A percentile compares a stretch with the other conserved stretches of the same genome.
Evolutionary conservation across 2,113 vertebrate genomes (phyloP).

Genomic region (Psilopogon haemacephalus): DNA sequence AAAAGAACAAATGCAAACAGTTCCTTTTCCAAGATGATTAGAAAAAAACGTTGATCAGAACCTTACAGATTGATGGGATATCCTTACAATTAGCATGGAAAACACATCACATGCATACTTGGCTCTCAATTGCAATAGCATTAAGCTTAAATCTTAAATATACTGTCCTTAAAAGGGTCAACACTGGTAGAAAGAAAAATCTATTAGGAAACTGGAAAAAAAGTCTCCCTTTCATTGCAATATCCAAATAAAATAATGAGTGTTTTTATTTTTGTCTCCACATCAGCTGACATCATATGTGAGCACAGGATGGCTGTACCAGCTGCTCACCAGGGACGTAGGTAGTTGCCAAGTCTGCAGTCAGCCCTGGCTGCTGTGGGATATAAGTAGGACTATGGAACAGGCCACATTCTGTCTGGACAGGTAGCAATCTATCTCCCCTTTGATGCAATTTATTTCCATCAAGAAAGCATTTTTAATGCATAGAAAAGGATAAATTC

Average conservation of each 20-base stretch:
- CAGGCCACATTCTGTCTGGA: background rate
- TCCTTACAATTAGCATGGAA: background rate
- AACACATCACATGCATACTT: background rate
- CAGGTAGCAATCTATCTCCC: background rate
- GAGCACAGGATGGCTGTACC: background rate
- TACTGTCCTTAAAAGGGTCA: background rate
- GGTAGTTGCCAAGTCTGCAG: background rate
- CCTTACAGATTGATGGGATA: background rate
- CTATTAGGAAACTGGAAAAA: background rate
- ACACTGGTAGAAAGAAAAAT: background rate
- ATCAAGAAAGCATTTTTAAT: background rate
- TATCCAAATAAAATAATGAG: background rate
- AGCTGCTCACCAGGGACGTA: background rate
- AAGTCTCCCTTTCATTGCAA: background rate
- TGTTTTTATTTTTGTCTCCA: background rate
- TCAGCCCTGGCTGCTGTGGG: background rate
- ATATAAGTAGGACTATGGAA: background rate
- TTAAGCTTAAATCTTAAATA: background rate
- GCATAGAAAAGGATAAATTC: background rate
- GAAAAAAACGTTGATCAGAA: background rate
- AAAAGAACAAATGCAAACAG: too few species aligned
- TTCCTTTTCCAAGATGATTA: background rate
- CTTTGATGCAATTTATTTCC: background rate
- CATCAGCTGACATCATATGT: background rate
- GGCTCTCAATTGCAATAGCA: background rate